phyloP scores from a whole-genome alignment of 2,888 invertebrate genomes.

The Tachina grossa region DNA sequence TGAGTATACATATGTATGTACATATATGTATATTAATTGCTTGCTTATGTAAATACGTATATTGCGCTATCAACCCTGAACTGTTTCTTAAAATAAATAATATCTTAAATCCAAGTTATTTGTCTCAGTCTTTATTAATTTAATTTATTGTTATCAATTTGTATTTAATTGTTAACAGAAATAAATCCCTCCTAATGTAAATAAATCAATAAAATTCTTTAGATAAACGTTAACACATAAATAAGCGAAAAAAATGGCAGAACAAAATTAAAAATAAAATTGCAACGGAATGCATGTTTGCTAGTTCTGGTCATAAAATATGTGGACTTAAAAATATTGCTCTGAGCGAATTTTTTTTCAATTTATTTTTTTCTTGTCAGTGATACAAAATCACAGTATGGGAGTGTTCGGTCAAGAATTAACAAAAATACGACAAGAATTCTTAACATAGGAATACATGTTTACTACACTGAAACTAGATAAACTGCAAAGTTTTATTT shows the following conservation, averaged over 20 bases:
- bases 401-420: conserved; percentile 51
- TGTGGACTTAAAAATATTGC: conserved; percentile 58
- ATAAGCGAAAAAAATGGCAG: conserved; percentile 24
- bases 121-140: conserved; percentile 1
- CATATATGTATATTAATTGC: not conserved
- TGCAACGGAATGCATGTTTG: conserved; percentile 4
- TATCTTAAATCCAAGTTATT: conserved; percentile 31
- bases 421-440: conserved; percentile 43
- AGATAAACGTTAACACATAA: conserved; percentile 43
- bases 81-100: conserved; percentile 28
- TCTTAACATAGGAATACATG: conserved; percentile 33
- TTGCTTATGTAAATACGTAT: not conserved
- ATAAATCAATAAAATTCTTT: conserved; percentile 67
- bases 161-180: conserved; percentile 14
- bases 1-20: not conserved
- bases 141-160: conserved; percentile 59
- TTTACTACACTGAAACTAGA: conserved; percentile 31
- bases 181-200: conserved; percentile 55
- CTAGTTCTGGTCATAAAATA: conserved; percentile 58
- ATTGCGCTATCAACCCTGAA: conserved; percentile 10
- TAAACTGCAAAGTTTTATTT: conserved; percentile 48
- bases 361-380: conserved; percentile 7
- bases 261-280: conserved; percentile 22
- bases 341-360: conserved; percentile 17
- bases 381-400: conserved; percentile 31